These are phyloP conservation scores for Conomelus anceps DNA, from an alignment of 2,888 invertebrate species.

Conservation along the genomic window DNA sequence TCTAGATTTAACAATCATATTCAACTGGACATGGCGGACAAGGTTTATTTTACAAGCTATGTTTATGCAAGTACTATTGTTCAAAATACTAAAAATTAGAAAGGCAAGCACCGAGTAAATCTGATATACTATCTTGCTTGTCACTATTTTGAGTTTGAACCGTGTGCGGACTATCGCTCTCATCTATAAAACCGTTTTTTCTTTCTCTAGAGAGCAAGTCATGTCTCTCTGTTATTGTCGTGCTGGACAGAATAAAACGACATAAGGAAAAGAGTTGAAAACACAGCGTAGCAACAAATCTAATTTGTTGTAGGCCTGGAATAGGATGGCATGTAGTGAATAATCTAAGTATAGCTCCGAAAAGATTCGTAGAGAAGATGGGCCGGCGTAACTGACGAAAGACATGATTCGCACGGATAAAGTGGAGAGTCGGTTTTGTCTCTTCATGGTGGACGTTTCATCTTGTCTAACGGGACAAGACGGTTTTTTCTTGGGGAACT, in stretches of 20 bases:
- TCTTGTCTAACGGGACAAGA: not conserved
- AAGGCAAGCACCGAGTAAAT: not conserved
- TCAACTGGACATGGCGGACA: no score
- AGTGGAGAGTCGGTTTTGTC: not conserved
- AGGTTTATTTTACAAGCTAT: no score
- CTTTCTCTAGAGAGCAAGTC: not conserved
- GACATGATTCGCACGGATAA: not conserved
- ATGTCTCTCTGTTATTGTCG: not conserved
- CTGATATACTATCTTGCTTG: not conserved
- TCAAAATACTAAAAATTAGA: not conserved
- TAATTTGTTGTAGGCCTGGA: not conserved
- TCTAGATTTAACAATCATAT: no score
- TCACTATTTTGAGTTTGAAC: not conserved
- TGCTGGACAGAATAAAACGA: not conserved
- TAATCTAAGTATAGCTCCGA: not conserved
- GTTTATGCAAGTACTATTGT: no score
- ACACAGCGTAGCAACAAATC: not conserved
- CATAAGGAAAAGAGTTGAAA: not conserved
- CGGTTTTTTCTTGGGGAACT: not conserved
- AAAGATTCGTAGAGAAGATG: not conserved
- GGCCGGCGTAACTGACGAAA: not conserved
- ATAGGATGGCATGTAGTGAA: not conserved
- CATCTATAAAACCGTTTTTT: not conserved
- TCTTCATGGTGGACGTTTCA: not conserved
- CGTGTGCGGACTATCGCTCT: not conserved